Percentiles rank a stretch among this genome's conserved stretches.
phyloP scores from a whole-genome alignment of 2,113 vertebrate genomes.

The Aldabrachelys gigantea region DNA sequence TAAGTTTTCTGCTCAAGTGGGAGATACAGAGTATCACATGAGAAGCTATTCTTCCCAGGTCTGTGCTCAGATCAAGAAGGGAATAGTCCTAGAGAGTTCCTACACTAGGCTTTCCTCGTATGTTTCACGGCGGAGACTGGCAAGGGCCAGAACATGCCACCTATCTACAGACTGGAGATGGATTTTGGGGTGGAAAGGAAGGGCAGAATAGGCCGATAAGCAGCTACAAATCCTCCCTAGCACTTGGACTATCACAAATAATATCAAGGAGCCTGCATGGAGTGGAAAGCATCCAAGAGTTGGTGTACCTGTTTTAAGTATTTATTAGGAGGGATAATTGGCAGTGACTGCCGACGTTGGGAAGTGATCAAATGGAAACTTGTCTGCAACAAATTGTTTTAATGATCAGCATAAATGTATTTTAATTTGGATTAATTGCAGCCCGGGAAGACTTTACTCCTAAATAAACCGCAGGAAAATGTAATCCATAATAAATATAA shows the following conservation, averaged over 20 bases:
- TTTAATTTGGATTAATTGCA: slow-evolving; percentile 74
- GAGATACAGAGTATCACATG: not conserved
- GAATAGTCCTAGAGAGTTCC: not conserved
- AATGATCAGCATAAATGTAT: slow-evolving; percentile 59
- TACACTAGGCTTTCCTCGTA: not conserved
- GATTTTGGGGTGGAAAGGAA: not conserved
- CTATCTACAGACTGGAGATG: not conserved
- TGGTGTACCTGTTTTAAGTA: not conserved
- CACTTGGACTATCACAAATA: not conserved
- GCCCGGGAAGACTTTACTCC: slow-evolving; percentile 49
- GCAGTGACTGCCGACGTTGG: slow-evolving; percentile 26
- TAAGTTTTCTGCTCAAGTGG: not conserved
- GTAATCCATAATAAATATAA: slow-evolving; percentile 50
- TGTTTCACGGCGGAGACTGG: not conserved
- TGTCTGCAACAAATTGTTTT: slow-evolving; percentile 62
- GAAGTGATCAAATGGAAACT: slow-evolving; percentile 67
- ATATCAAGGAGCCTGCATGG: not conserved
- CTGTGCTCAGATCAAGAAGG: not conserved
- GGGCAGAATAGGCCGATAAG: not conserved
- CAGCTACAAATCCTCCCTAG: not conserved
- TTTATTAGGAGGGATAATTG: not conserved
- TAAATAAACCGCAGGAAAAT: slow-evolving; percentile 67
- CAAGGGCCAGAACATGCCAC: not conserved
- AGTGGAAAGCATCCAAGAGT: slow-evolving; percentile 1
- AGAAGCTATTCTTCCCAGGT: not conserved